Evolutionary conservation across 2,113 vertebrate species (phyloP).

Genomic region (Ceratotherium simum): DNA sequence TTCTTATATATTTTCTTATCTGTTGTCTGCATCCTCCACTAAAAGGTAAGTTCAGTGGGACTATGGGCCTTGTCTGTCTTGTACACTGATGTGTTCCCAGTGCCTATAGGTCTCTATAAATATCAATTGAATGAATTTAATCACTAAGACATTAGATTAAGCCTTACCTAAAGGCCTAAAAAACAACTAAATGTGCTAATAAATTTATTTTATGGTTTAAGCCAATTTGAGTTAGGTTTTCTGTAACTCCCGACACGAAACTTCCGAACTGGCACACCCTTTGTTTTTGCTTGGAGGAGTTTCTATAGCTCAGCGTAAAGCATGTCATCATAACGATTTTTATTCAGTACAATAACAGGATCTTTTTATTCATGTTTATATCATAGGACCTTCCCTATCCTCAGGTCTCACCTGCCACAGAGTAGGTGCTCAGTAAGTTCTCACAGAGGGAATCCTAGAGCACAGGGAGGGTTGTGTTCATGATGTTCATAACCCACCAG

Average conservation of each 20-base stretch:
- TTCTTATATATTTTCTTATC: background rate
- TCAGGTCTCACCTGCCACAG: background rate
- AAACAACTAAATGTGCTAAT: background rate
- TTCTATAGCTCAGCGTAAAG: background rate
- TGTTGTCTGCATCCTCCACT: background rate
- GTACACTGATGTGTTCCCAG: background rate
- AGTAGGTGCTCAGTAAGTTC: background rate
- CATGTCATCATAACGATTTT: background rate
- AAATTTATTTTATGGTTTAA: background rate
- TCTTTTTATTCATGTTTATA: background rate
- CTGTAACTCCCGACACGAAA: background rate
- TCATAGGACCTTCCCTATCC: background rate
- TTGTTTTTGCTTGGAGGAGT: background rate
- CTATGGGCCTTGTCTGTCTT: background rate
- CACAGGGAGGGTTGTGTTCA: background rate
- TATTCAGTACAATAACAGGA: background rate
- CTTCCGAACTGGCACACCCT: background rate
- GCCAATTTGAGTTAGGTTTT: background rate
- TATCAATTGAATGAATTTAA: background rate
- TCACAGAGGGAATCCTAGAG: background rate
- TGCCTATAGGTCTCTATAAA: background rate
- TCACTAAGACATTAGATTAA: background rate
- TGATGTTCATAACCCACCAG: background rate
- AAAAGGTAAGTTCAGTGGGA: background rate
- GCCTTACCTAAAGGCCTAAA: background rate